Conservation (phyloP, 1,140 invertebrate genomes). For the Drosophila tropicalis region DNA sequence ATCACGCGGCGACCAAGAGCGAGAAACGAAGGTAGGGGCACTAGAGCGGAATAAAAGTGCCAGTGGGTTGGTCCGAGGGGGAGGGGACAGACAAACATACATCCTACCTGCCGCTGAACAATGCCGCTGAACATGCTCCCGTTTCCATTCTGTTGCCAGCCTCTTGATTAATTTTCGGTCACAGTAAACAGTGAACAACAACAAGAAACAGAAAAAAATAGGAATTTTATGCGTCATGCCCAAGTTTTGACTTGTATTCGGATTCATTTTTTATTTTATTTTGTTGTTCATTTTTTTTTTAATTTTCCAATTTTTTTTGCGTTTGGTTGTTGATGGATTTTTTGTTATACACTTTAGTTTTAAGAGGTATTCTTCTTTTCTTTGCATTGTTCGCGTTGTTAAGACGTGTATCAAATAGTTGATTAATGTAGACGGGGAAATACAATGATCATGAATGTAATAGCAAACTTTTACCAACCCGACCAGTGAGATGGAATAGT, state of each 20-base stretch:
- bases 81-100: background rate
- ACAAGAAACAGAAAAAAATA: constrained; percentile 8
- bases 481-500: no score
- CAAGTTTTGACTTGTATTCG: constrained; percentile 17
- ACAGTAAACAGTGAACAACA: constrained; percentile 1
- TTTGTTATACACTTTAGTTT: background rate
- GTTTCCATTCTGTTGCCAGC: background rate
- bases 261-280: constrained; percentile 12
- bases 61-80: background rate
- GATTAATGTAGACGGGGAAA: no score
- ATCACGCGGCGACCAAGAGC: background rate
- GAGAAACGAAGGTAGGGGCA: background rate
- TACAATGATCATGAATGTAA: background rate
- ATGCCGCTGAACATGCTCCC: background rate
- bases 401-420: no score
- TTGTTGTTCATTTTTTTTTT: constrained; percentile 11
- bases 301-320: constrained; percentile 12
- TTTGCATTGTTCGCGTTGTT: no score
- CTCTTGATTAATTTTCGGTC: constrained; percentile 16
- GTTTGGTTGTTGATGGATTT: background rate
- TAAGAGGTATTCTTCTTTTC: no score
- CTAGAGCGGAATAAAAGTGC: constrained; percentile 2
- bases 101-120: constrained; percentile 5
- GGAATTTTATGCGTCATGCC: constrained; percentile 27
- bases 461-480: no score